Evolutionary conservation across 2,888 invertebrate genomes (phyloP).

Genomic region (Atherix ibis): DNA sequence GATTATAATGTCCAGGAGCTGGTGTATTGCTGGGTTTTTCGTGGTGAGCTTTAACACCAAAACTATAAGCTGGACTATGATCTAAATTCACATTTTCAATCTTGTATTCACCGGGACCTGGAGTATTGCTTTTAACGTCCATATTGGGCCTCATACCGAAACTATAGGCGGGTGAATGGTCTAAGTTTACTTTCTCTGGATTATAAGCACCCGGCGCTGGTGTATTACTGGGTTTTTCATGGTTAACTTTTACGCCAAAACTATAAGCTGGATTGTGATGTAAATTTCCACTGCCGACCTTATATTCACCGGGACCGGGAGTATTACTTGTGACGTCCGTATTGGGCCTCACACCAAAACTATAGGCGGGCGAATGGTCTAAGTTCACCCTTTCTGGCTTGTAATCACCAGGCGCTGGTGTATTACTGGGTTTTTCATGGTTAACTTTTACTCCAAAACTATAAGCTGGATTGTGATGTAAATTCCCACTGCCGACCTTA

Average conservation of each 20-base stretch:
- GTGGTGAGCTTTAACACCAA: constrained; percentile 44
- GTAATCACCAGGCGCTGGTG: no score
- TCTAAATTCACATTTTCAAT: constrained; percentile 9
- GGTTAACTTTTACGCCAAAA: constrained; percentile 35
- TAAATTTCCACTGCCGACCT: no score
- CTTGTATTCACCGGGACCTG: not conserved
- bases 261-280: no score
- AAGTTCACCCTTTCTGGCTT: no score
- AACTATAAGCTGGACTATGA: constrained; percentile 41
- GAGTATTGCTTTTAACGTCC: constrained; percentile 37
- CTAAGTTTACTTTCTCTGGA: constrained; percentile 43
- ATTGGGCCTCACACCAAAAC: no score
- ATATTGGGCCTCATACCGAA: constrained; percentile 51
- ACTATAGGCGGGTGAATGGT: constrained; percentile 39
- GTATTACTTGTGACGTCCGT: no score
- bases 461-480: no score
- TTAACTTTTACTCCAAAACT: no score
- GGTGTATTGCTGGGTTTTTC: constrained; percentile 39
- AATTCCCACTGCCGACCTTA: no score
- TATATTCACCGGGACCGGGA: no score
- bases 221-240: constrained; percentile 37
- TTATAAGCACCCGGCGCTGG: constrained; percentile 42
- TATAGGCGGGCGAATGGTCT: no score
- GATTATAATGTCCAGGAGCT: constrained; percentile 39
- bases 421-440: no score